A percentile compares a stretch with the other conserved stretches of the same genome.
Conservation (phyloP, 1,140 invertebrate genomes). For the Euwallacea fornicatus region DNA sequence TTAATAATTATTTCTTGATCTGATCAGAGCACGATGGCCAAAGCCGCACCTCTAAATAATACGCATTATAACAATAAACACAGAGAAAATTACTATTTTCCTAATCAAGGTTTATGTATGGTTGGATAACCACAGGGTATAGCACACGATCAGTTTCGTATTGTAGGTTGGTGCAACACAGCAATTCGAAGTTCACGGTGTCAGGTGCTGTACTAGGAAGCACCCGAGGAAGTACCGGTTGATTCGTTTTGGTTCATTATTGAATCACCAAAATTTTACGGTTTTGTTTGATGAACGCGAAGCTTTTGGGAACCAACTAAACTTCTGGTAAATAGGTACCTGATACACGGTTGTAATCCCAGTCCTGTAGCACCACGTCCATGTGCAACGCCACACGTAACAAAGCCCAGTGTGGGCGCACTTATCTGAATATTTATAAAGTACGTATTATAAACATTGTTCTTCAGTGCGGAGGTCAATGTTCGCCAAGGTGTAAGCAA, state of each 20-base stretch:
- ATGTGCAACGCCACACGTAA: neutral
- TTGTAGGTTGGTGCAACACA: neutral
- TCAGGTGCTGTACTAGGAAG: conserved; percentile 9
- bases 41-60: conserved; percentile 8
- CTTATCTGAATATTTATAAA: conserved; percentile 28
- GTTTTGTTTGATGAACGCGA: neutral
- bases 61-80: neutral
- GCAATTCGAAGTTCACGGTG: conserved; percentile 6
- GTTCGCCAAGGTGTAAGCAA: neutral
- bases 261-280: neutral
- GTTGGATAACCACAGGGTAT: no score
- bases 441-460: neutral
- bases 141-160: neutral
- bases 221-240: conserved; percentile 3
- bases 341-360: neutral
- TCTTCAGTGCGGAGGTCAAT: neutral
- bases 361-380: neutral
- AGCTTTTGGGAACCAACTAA: no score
- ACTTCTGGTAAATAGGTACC: no score
- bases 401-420: conserved; percentile 12
- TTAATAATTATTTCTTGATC: neutral
- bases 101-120: conserved; percentile 13
- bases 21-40: neutral
- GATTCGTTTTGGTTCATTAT: neutral
- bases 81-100: conserved; percentile 16